Conservation (phyloP, 1,140 invertebrate species). For the Drosophila varians region DNA sequence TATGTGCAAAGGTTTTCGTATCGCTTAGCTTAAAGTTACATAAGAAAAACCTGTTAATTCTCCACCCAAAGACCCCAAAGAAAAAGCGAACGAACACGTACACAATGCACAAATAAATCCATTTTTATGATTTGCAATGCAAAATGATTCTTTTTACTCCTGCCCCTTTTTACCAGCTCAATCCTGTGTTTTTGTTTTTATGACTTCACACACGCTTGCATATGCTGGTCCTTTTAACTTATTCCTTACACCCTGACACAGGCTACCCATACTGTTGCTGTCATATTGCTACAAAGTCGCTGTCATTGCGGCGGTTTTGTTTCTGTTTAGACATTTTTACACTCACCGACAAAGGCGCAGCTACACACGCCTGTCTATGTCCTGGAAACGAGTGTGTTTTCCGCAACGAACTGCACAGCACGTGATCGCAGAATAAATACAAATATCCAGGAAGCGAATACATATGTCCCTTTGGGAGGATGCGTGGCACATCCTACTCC, state of each 20-base stretch:
- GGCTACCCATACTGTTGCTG: conserved; percentile 33
- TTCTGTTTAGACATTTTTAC: conserved; percentile 74
- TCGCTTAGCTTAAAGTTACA: background rate
- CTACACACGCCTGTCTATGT: conserved; percentile 13
- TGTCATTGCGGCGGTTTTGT: conserved; percentile 52
- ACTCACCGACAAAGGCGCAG: conserved; percentile 23
- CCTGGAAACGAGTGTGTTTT: conserved; percentile 2
- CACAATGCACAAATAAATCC: conserved; percentile 55
- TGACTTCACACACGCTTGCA: conserved; percentile 13
- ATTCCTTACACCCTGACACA: conserved; percentile 24
- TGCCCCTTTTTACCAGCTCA: background rate
- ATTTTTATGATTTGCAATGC: conserved; percentile 58
- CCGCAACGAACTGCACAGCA: conserved; percentile 69
- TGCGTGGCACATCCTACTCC: conserved; percentile 12
- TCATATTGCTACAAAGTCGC: conserved; percentile 28
- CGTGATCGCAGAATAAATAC: conserved; percentile 65
- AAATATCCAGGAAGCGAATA: conserved; percentile 25
- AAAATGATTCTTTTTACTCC: conserved; percentile 31
- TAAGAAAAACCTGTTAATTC: background rate
- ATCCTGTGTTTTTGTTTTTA: conserved; percentile 21
- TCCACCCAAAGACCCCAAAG: conserved; percentile 1
- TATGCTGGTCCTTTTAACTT: conserved; percentile 26
- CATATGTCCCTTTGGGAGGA: conserved; percentile 7
- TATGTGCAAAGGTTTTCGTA: background rate
- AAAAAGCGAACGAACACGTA: conserved; percentile 29